phyloP scores from a whole-genome alignment of 2,888 invertebrate genomes.

The Cantharis flavilabris region DNA sequence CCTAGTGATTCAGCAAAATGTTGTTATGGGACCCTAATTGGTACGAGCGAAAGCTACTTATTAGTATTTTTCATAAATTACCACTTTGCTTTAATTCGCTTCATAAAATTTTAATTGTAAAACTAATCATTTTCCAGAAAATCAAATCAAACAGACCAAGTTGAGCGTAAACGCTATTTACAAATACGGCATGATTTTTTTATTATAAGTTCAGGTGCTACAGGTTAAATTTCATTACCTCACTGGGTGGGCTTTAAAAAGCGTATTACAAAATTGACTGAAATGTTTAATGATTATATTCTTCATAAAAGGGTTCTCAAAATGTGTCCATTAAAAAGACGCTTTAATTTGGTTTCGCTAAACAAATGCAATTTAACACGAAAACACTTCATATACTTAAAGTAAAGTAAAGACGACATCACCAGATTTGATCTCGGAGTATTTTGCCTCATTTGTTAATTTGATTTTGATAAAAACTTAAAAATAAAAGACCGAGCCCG shows the following conservation, averaged over 20 bases:
- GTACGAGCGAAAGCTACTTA: conserved; percentile 43
- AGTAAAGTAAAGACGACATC: no score
- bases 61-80: conserved; percentile 46
- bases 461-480: no score
- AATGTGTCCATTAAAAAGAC: background rate
- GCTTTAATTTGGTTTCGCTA: background rate
- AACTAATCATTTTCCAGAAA: background rate
- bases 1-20: conserved; percentile 46
- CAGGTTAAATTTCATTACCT: background rate
- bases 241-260: background rate
- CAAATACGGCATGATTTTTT: background rate
- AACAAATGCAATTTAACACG: no score
- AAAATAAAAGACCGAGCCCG: no score
- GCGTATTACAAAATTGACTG: background rate
- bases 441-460: no score
- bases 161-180: background rate
- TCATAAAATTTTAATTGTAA: conserved; percentile 1
- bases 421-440: no score
- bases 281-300: background rate
- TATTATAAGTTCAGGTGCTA: background rate
- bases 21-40: conserved; percentile 43
- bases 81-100: conserved; percentile 40
- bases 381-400: no score
- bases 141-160: background rate
- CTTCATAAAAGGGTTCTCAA: background rate